phyloP scores from a whole-genome alignment of 2,888 invertebrate species.

The Papilio gigon region DNA sequence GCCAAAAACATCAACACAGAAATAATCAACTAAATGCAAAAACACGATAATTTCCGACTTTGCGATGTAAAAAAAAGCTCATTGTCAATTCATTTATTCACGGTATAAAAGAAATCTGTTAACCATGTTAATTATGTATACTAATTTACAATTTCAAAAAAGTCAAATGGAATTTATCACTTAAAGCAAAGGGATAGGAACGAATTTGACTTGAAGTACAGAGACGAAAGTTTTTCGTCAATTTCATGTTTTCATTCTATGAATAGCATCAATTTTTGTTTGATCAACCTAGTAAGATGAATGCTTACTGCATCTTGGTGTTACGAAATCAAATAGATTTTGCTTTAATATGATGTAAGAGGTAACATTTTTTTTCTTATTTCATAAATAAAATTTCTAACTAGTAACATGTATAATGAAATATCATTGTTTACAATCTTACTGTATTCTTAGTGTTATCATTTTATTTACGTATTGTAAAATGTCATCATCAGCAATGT shows the following conservation, averaged over 20 bases:
- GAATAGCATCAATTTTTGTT: conserved; percentile 38
- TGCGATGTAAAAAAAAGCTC: conserved; percentile 31
- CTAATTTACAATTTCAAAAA: conserved; percentile 36
- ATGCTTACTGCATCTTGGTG: conserved; percentile 9
- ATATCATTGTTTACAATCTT: no score
- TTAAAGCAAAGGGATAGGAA: not conserved
- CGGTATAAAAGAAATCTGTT: conserved; percentile 39
- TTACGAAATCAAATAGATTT: not conserved
- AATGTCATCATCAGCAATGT: no score
- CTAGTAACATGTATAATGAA: no score
- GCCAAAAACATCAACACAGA: not conserved
- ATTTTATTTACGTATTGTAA: no score
- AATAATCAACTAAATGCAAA: not conserved
- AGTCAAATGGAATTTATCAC: conserved; percentile 20
- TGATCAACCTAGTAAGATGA: conserved; percentile 39
- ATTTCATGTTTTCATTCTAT: conserved; percentile 34
- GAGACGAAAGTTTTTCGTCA: conserved; percentile 29
- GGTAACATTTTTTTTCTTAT: not conserved
- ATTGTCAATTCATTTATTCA: conserved; percentile 38
- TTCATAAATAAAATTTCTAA: no score
- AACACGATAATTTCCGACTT: not conserved
- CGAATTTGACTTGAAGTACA: not conserved
- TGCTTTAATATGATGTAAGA: not conserved
- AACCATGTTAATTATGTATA: conserved; percentile 39
- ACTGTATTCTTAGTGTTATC: no score